Base-by-base conservation (phyloP, 2,797 vertebrate genomes). In the Helostoma temminkii region DNA sequence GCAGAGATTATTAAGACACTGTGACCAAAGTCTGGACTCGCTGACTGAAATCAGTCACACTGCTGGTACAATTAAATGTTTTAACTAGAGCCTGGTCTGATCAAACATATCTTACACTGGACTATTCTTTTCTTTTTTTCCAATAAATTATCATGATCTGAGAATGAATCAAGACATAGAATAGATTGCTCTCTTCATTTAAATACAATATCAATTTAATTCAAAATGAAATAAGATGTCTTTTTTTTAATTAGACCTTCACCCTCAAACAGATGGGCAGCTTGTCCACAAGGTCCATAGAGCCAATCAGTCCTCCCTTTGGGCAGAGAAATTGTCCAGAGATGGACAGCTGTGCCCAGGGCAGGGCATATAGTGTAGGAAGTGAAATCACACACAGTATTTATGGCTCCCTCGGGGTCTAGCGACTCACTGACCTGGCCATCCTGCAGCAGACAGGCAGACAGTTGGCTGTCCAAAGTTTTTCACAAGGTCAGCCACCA, bases 271-370 rank as follows among this genome's bases (percentile, higher is more conserved):
- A 92, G 91, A 93, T 88, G 92, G 86, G 64, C 81, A 84, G 78
- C 37, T 59, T 66, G 74, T 83, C 66, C 77, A 79, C 77, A 63
- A 80, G 78, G 80, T 80, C 86, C 50, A 26, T 21, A 8, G 30
- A 84, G 78, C 81, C 71, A 83, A 74, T 78, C 80, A 71, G 63
- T 81, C 81, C 58, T 69, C 84, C 92, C 90, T 89, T 85, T 87
- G 88, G 93, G 83, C 87, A 89, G 84, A 89, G 79, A 91, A 92
- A 91, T 69, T 86, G 91, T 83, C 89, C 91, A 87, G 89, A 86
- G 89, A 89, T 87, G 88, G 92, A 92, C 92, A 93, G 91, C 91
- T 92, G 91, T 87, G 92, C 90, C 91, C 76, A 77, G 84, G 92
- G 91, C 91, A 86, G 83, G 82, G 80, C 90, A 88, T 78, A 80